Evolutionary conservation across 1,140 invertebrate species (phyloP).

Genomic region (Idris sp.): DNA sequence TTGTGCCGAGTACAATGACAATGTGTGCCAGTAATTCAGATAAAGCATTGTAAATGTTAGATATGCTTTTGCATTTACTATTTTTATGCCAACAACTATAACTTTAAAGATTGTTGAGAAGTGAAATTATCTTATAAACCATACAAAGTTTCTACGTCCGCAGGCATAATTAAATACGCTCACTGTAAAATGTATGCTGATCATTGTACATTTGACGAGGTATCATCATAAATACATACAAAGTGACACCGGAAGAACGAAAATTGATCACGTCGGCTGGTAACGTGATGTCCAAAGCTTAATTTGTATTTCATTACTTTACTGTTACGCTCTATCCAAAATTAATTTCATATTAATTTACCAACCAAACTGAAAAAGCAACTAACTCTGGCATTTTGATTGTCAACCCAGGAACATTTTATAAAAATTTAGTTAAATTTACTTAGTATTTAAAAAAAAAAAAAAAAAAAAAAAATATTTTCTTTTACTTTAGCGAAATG

Average conservation of each 20-base stretch:
- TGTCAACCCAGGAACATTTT: too few species aligned
- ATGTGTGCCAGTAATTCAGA: slow-evolving; percentile 36
- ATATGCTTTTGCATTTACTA: slow-evolving; percentile 29
- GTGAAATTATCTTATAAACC: slow-evolving; percentile 42
- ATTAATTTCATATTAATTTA: too few species aligned
- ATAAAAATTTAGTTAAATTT: too few species aligned
- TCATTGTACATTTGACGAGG: slow-evolving; percentile 21
- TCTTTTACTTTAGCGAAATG: too few species aligned
- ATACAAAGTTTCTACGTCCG: slow-evolving; percentile 13
- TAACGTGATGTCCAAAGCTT: slow-evolving; percentile 13
- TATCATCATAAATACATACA: slow-evolving; percentile 43
- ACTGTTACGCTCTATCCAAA: slow-evolving; percentile 19
- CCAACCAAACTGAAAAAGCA: too few species aligned
- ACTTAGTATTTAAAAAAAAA: too few species aligned
- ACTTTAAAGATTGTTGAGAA: slow-evolving; percentile 6
- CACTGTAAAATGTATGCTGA: slow-evolving; percentile 18
- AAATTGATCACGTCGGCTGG: slow-evolving; percentile 33
- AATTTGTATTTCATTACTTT: slow-evolving; percentile 32
- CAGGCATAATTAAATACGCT: slow-evolving; percentile 35
- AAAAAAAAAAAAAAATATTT: too few species aligned
- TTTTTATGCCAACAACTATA: slow-evolving; percentile 14
- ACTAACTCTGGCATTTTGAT: too few species aligned
- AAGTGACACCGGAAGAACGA: slow-evolving; percentile 14
- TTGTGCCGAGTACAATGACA: slow-evolving; percentile 22
- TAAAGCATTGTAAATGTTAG: slow-evolving; percentile 26